Evolutionary conservation across 1,140 invertebrate species (phyloP).

Genomic region (Formica exsecta): DNA sequence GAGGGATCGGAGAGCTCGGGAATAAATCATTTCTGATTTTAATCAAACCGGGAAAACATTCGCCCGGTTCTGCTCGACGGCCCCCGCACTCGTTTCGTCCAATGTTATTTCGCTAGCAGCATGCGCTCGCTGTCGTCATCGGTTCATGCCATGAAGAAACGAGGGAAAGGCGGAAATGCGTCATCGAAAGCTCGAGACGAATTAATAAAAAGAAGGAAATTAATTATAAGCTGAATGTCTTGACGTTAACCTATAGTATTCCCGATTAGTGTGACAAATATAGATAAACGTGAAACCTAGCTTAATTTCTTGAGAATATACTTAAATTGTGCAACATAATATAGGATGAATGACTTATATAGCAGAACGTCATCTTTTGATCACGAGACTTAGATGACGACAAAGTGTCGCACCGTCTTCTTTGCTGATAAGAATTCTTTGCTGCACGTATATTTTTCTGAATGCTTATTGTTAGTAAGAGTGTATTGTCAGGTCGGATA

Average conservation of each 20-base stretch:
- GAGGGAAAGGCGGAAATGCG: neutral
- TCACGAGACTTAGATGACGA: neutral
- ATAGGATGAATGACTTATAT: neutral
- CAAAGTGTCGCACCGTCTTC: neutral
- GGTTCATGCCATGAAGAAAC: constrained; percentile 13
- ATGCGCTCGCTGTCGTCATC: constrained; percentile 55
- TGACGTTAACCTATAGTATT: neutral
- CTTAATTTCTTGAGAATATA: neutral
- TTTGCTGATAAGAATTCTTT: neutral
- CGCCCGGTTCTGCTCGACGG: constrained; percentile 19
- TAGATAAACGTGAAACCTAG: neutral
- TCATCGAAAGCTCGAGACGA: neutral
- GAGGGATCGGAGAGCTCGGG: constrained; percentile 32
- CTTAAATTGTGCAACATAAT: neutral
- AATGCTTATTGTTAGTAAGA: neutral
- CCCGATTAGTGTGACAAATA: neutral
- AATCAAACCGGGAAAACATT: constrained; percentile 71
- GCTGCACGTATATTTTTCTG: neutral
- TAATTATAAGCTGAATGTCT: neutral
- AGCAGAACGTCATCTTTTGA: neutral
- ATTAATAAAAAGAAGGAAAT: constrained; percentile 29
- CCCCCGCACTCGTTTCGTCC: constrained; percentile 38
- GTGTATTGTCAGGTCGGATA: neutral
- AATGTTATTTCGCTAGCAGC: constrained; percentile 51
- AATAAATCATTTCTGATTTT: constrained; percentile 77